A percentile compares a stretch with the other conserved stretches of the same genome.
Conservation (phyloP, 2,797 vertebrate species). For the Cheirogaleus major region DNA sequence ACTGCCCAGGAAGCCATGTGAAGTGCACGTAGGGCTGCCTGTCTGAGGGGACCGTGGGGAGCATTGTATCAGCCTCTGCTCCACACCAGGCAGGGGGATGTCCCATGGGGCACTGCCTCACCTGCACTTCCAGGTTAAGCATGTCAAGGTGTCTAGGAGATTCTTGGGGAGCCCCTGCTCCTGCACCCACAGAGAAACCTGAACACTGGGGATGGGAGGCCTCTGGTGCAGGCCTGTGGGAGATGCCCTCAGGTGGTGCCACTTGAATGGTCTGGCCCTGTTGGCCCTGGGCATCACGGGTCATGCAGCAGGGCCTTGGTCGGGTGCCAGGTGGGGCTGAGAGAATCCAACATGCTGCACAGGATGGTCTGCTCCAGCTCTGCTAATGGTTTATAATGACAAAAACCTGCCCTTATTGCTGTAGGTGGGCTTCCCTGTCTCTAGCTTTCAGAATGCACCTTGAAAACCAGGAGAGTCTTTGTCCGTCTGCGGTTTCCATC, state of each 20-base stretch:
- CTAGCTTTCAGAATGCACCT: background rate
- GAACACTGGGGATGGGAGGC: background rate
- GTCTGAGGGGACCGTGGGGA: background rate
- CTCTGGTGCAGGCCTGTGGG: too few species aligned
- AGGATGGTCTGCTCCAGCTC: background rate
- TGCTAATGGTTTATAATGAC: background rate
- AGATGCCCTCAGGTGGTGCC: too few species aligned
- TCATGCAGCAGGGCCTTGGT: too few species aligned
- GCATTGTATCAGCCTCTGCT: background rate
- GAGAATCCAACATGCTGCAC: rapidly evolving
- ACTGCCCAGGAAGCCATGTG: background rate
- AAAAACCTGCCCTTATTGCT: background rate
- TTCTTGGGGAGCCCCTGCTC: too few species aligned
- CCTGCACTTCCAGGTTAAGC: background rate
- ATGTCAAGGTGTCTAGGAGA: background rate
- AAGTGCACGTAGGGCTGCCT: background rate
- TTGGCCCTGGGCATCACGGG: background rate
- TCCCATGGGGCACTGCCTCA: rapidly evolving
- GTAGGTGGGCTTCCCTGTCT: background rate
- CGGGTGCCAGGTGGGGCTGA: background rate
- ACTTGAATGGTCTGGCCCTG: background rate
- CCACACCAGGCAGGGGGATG: background rate
- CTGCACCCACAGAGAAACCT: background rate
- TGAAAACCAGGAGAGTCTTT: background rate
- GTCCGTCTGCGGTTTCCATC: background rate